These are phyloP conservation scores for Sitta carolinensis DNA, from an alignment of 2,797 vertebrate genomes.

Conservation along the genomic window DNA sequence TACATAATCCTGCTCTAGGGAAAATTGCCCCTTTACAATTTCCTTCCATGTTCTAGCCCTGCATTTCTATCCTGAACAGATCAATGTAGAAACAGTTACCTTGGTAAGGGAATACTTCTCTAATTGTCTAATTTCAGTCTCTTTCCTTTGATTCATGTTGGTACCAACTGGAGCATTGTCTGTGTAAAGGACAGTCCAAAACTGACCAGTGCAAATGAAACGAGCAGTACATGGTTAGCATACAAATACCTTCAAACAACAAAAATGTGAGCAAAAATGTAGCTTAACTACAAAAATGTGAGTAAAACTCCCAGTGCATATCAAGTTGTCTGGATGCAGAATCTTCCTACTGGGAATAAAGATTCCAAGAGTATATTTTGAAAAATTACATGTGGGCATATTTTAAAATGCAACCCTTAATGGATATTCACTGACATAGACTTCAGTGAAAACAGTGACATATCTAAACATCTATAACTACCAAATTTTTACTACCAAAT, in stretches of 20 bases:
- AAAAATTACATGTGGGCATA: not conserved
- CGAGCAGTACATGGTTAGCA: fast-evolving
- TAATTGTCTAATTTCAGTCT: not conserved
- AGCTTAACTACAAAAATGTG: not conserved
- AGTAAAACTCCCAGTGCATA: not conserved
- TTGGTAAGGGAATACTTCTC: not conserved
- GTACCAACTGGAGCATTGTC: not conserved
- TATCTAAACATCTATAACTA: not conserved
- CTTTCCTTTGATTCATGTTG: not conserved
- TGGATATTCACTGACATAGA: not conserved
- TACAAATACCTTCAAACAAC: not conserved
- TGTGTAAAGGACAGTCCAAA: not conserved
- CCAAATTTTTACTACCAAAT: not conserved
- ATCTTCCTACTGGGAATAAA: not conserved
- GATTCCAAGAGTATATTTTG: not conserved
- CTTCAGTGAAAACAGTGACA: not conserved
- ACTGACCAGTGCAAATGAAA: not conserved
- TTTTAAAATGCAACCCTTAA: not conserved
- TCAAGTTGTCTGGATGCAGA: not conserved
- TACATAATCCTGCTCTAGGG: not conserved
- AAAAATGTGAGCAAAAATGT: not conserved
- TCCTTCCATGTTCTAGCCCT: not conserved
- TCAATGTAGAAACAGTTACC: not conserved
- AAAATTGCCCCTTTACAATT: not conserved
- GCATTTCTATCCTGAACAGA: not conserved